These are phyloP conservation scores for Apis florea DNA, from an alignment of 1,140 invertebrate genomes.

Conservation along the genomic window DNA sequence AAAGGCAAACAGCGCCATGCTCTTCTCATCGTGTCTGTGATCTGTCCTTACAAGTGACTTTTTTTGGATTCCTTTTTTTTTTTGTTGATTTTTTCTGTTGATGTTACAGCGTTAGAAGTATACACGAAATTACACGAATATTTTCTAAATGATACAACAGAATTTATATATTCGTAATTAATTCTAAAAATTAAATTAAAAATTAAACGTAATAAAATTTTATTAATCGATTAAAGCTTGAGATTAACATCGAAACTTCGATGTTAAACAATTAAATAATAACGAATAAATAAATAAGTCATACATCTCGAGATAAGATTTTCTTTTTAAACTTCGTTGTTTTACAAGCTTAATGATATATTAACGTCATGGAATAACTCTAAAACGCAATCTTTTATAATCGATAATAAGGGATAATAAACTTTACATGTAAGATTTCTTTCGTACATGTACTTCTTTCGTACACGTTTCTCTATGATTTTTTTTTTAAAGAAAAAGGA, in stretches of 20 bases:
- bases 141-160: neutral
- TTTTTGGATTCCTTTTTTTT: neutral
- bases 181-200: neutral
- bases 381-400: neutral
- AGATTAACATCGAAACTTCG: no score
- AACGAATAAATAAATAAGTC: no score
- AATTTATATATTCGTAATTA: neutral
- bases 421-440: neutral
- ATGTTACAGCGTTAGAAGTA: no score
- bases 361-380: neutral
- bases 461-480: no score
- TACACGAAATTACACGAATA: neutral
- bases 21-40: neutral
- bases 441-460: neutral
- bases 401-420: slow-evolving; percentile 4
- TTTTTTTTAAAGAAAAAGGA: no score
- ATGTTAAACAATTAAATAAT: no score
- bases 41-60: neutral
- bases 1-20: slow-evolving; percentile 4
- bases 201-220: no score
- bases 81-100: no score
- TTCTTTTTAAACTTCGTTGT: no score
- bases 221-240: neutral
- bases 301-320: no score
- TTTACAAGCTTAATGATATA: no score